Evolutionary conservation across 2,888 invertebrate genomes (phyloP), one percentile per base, ranked within the genome.

Genomic region (Meta bourneti): DNA sequence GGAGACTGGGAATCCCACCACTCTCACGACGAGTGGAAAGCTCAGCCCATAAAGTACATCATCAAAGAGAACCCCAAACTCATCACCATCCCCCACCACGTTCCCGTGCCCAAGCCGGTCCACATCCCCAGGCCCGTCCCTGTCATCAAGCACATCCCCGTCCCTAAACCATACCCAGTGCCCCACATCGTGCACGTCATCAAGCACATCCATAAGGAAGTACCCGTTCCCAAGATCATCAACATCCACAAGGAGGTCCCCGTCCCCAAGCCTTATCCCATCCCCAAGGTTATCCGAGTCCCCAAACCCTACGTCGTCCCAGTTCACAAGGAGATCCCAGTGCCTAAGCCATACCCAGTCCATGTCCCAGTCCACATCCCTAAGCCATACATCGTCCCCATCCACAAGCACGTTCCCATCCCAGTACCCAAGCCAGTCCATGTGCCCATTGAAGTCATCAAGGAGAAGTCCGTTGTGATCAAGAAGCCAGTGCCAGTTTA

Each of bases 311-410:
- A 91, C 80, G 77, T 93, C n/a, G 93, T 93, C 16, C 91, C 89
- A 13, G 93, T 93, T 54, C 93, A 93, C 79, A 93, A 93, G 72
- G 93, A 91, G 49, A 83, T 92, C 34, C 91, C 93, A 20, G 93
- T 93, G 20, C 93, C 92, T 81, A 93, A 93, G 72, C 91, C 93
- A 7, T 93, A 89, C 77, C 93, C 93, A 61, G 91, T 91, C 79
- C 93, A 92, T n/a, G 92, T 93, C 7, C 93, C 93, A 54, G 93
- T 93, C 71, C 89, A 91, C 81, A 93, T 93, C 72, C 93, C 93
- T 69, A 93, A 93, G 81, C 93, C 93, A 11, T 93, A 93, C 88
- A 84, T 93, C 51, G 93, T 93, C 4, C 93, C 87, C 69, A 80
- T 93, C 74, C 89, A 93, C 87, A 93, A 93, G 69, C 70, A 93